Percentiles rank a stretch among this genome's conserved stretches.
phyloP scores from a whole-genome alignment of 1,140 invertebrate genomes.

The Triops cancriformis region DNA sequence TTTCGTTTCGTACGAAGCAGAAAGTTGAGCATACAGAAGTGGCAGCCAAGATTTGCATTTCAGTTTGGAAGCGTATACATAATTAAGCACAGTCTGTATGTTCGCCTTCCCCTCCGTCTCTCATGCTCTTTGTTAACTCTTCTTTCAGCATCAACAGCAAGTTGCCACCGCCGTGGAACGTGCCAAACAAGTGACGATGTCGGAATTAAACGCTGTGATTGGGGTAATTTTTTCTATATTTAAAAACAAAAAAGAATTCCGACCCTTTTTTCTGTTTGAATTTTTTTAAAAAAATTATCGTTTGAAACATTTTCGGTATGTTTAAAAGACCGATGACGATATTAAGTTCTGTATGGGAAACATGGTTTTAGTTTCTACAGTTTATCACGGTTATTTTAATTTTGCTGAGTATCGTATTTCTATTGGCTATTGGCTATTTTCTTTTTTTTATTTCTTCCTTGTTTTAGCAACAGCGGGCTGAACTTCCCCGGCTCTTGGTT shows the following conservation, averaged over 20 bases:
- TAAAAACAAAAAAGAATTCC: constrained; percentile 8
- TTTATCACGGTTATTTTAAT: constrained; percentile 20
- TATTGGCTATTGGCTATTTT: constrained; percentile 19
- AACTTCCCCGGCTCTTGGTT: constrained; percentile 36
- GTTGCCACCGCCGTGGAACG: constrained; percentile 95
- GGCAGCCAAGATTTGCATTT: background rate
- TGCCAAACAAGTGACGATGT: constrained; percentile 98
- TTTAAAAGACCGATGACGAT: too few relatives aligned
- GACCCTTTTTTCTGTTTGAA: constrained; percentile 20
- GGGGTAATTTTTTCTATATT: constrained; percentile 61
- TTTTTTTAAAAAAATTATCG: constrained; percentile 15
- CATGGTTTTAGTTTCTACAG: background rate
- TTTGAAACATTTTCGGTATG: too few relatives aligned
- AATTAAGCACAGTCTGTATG: background rate
- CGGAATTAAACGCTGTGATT: constrained; percentile 90
- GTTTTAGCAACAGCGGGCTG: constrained; percentile 36
- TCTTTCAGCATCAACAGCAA: constrained; percentile 80
- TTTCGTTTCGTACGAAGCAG: too few relatives aligned
- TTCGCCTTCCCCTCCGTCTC: background rate
- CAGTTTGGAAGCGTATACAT: background rate
- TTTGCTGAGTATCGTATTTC: constrained; percentile 16
- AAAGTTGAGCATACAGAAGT: background rate
- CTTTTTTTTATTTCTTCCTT: constrained; percentile 25
- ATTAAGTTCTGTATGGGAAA: too few relatives aligned
- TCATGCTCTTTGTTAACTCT: background rate